Conservation (phyloP, 1,140 invertebrate species). For the Neodiprion fabricii region DNA sequence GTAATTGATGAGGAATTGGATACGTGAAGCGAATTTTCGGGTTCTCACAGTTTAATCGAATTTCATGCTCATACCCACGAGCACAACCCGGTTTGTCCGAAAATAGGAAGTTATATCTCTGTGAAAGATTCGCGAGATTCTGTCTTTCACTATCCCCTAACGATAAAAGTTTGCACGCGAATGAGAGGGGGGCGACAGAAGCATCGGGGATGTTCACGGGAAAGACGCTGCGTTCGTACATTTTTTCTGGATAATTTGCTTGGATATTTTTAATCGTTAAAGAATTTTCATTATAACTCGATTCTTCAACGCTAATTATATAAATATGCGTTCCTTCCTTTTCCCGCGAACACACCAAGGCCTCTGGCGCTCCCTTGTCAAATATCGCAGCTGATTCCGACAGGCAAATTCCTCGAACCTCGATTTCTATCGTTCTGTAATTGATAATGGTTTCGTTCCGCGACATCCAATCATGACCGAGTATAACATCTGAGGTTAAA, state of each 20-base stretch:
- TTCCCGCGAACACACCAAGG: neutral
- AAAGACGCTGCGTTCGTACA: neutral
- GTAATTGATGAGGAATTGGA: conserved; percentile 25
- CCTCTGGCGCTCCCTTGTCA: neutral
- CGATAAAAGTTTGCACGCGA: conserved; percentile 1
- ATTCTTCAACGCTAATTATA: neutral
- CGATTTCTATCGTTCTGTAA: neutral
- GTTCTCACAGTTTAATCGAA: conserved; percentile 15
- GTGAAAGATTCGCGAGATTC: neutral
- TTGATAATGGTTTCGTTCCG: neutral
- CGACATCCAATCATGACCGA: neutral
- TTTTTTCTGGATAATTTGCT: neutral
- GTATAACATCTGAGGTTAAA: neutral
- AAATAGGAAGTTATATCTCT: neutral
- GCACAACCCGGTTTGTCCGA: neutral
- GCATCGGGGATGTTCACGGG: neutral
- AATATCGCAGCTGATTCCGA: neutral
- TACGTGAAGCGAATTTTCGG: conserved; percentile 26
- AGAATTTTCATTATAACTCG: too few species aligned
- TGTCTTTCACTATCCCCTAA: neutral
- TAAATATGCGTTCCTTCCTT: neutral
- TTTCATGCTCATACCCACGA: conserved; percentile 14
- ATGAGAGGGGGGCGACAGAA: neutral
- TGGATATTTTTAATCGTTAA: too few species aligned
- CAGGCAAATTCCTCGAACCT: neutral